Evolutionary conservation across 2,888 invertebrate species (phyloP).

Genomic region (Scaptodrosophila latifasciaeformis): DNA sequence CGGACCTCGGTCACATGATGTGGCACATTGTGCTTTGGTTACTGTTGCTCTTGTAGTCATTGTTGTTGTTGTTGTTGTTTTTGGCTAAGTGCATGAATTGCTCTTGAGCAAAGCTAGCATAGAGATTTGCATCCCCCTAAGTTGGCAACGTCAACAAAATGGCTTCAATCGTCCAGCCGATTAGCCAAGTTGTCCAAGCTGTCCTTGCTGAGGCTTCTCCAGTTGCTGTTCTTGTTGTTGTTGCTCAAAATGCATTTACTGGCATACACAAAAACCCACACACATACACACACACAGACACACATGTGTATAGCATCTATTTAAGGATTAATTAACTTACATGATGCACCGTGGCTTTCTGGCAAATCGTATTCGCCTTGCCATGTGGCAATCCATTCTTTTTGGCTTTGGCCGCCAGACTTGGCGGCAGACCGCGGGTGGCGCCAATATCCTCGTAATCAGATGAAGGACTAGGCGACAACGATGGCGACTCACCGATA

Average conservation of each 20-base stretch:
- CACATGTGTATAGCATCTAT: slow-evolving; percentile 17
- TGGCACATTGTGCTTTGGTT: background rate
- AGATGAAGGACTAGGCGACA: slow-evolving; percentile 81
- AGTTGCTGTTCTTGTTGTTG: slow-evolving; percentile 14
- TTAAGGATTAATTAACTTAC: slow-evolving; percentile 76
- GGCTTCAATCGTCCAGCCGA: slow-evolving; percentile 14
- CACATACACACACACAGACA: slow-evolving; percentile 17
- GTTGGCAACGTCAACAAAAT: slow-evolving; percentile 33
- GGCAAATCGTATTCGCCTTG: slow-evolving; percentile 76
- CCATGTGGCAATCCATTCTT: slow-evolving; percentile 72
- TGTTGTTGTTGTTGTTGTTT: slow-evolving; percentile 1
- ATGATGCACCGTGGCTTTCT: slow-evolving; percentile 81
- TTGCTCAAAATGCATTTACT: slow-evolving; percentile 28
- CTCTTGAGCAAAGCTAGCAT: slow-evolving; percentile 6
- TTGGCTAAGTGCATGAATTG: slow-evolving; percentile 16
- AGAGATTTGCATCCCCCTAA: slow-evolving; percentile 16
- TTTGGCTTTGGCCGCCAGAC: slow-evolving; percentile 71
- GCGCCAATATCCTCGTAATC: slow-evolving; percentile 83
- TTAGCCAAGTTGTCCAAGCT: too few relatives aligned
- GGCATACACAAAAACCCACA: slow-evolving; percentile 8
- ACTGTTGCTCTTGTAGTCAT: background rate
- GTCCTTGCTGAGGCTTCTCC: too few relatives aligned
- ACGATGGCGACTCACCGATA: slow-evolving; percentile 76
- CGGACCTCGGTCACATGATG: background rate
- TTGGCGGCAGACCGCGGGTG: slow-evolving; percentile 71